Evolutionary conservation across 2,113 vertebrate genomes (phyloP), one percentile per base, ranked within the genome.

Genomic region (Eretmochelys imbricata): DNA sequence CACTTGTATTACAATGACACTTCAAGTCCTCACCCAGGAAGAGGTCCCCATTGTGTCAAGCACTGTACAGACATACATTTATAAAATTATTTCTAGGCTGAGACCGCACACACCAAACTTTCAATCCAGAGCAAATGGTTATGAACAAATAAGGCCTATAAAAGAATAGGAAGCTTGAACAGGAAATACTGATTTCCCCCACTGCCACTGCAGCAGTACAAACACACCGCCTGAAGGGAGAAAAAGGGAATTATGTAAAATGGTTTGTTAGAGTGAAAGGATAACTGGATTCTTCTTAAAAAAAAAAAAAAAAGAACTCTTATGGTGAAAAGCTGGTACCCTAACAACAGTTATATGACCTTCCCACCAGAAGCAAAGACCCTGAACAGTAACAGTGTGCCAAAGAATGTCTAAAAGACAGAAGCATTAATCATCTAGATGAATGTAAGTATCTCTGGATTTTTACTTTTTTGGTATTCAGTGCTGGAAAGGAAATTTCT

Each of bases 331-430:
- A 57, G 51, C 48, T 51, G 69, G 65, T 50, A 76, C 48, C 49
- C 65, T 90, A 85, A 11, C 1, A 42, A 87, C 88, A 35, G 92
- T 84, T 24, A 65, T 25, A 2, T 80, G 96, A 90, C 91, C 94
- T 97, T 85, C 82, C 38, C 84, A 86, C 7, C 90, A 94, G 78
- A 90, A 95, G 94, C 88, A 82, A 92, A 93, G 87, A 87, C 85
- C 94, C 89, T 84, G 87, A 80, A 51, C 85, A 54, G 53, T 19
- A 48, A 72, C 25, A 29, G 31, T 75, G n/a, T 3, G 81, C n/a
- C 27, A 0, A 79, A 89, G 84, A 90, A 88, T 54, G 69, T 80
- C 78, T 1, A 53, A 48, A 3, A 95, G 89, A 95, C 92, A 95
- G 91, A 86, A 83, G 50, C 90, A 95, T 80, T 65, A 31, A 93